Base-by-base conservation (phyloP, 2,113 vertebrate genomes). In the Pelecanoides urinatrix region DNA sequence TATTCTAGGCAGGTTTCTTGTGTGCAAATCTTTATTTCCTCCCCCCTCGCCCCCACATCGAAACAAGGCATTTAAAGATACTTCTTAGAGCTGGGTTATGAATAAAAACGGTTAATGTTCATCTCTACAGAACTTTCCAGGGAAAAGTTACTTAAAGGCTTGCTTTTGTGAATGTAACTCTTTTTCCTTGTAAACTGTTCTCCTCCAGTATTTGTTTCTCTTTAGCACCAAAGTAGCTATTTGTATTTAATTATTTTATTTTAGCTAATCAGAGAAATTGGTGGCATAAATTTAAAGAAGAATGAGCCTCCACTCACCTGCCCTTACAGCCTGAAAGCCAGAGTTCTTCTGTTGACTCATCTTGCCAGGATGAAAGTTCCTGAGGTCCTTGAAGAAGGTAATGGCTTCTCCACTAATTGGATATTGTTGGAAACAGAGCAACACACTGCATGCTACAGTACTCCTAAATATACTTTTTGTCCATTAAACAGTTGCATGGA, bases 201-300 rank as follows among this genome's bases (percentile, higher is more conserved):
- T 79, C 15, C 14, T 94, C 34, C 55, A 66, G 4, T 77, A 8
- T 95, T 27, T 97, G 17, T 75, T 73, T 81, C 7, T 83, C 7
- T 80, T 86, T 42, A 55, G 29, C 74, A 72, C 36, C 68, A 58
- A 74, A 97, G 84, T 10, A 84, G 8, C 58, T 73, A 15, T 86
- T 91, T 86, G 26, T 84, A 10, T 93, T 78, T 92, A 86, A 94
- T 94, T 95, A 22, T 75, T 91, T 96, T 79, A 36, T 98, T 87
- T 95, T 97, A 99, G 99, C 97, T 99, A 86, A 99, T 99, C 94
- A 99, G 99, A 93, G 99, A 99, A 97, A 98, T 99, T 95, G 99
- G 99, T 75, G 99, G 99, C 96, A 99, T 99, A 97, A 99, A 99
- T 58, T 98, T 99, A 91, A 99, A 99, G 98, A 99, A 99, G 98